Evolutionary conservation across 2,888 invertebrate species (phyloP).

Genomic region (Phengaris arion): DNA sequence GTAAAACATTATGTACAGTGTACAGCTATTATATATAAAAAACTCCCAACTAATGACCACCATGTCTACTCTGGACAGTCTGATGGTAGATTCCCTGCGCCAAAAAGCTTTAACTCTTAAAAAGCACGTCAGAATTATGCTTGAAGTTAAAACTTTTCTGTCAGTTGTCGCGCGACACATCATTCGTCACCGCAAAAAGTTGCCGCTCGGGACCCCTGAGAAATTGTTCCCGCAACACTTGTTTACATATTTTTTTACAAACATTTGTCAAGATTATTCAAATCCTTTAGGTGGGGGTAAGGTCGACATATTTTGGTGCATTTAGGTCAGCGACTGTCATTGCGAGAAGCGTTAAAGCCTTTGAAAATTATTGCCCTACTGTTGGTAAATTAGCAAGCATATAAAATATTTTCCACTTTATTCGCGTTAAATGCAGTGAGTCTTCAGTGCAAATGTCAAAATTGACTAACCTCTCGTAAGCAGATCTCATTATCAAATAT

Average conservation of each 20-base stretch:
- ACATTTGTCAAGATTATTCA: conserved; percentile 13
- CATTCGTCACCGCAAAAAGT: conserved; percentile 38
- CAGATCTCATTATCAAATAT: too few species aligned
- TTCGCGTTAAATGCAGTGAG: too few species aligned
- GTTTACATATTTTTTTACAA: conserved; percentile 35
- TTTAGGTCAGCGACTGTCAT: not conserved
- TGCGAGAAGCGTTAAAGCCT: not conserved
- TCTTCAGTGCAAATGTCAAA: too few species aligned
- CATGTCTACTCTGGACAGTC: not conserved
- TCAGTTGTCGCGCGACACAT: conserved; percentile 36
- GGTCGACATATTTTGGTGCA: not conserved
- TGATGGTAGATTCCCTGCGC: not conserved
- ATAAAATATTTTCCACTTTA: too few species aligned
- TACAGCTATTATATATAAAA: too few species aligned
- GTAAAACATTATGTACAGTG: too few species aligned
- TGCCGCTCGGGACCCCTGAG: conserved; percentile 36
- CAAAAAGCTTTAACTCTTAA: not conserved
- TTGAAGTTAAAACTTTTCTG: conserved; percentile 34
- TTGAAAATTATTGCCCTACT: not conserved
- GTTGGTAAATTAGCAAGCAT: too few species aligned
- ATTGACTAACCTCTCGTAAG: too few species aligned
- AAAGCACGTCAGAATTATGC: conserved; percentile 31
- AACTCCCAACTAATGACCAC: too few species aligned
- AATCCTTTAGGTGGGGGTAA: not conserved
- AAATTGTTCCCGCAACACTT: conserved; percentile 36